Conservation (phyloP, 2,888 invertebrate species). For the Druceiella hillmani region DNA sequence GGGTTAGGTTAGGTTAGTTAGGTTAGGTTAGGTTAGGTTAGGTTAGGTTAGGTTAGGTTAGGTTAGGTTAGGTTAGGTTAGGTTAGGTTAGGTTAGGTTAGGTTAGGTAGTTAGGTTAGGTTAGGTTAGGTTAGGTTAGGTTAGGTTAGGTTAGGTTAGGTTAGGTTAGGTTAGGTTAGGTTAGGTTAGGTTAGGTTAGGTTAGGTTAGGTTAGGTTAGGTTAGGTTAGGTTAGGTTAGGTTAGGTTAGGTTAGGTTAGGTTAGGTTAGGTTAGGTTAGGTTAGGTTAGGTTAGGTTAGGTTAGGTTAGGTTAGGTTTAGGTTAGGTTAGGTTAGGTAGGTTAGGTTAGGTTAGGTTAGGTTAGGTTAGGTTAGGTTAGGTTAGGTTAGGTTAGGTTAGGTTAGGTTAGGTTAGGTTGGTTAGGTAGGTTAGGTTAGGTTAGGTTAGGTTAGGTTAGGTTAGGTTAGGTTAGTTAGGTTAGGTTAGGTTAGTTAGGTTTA, state of each 20-base stretch:
- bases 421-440: slow-evolving; percentile 15
- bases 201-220: slow-evolving; percentile 21
- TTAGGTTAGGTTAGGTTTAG: slow-evolving; percentile 19
- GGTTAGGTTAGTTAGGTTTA: slow-evolving; percentile 17
- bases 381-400: slow-evolving; percentile 17
- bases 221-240: slow-evolving; percentile 21
- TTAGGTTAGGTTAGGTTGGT: slow-evolving; percentile 17
- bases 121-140: slow-evolving; percentile 19
- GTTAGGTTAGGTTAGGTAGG: slow-evolving; percentile 17
- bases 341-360: slow-evolving; percentile 19
- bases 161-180: slow-evolving; percentile 20
- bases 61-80: slow-evolving; percentile 16
- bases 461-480: slow-evolving; percentile 14
- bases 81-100: slow-evolving; percentile 16
- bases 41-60: slow-evolving; percentile 16
- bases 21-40: slow-evolving; percentile 16
- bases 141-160: slow-evolving; percentile 20
- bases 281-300: slow-evolving; percentile 17
- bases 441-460: slow-evolving; percentile 19
- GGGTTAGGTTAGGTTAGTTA: slow-evolving; percentile 15
- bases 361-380: slow-evolving; percentile 18
- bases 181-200: slow-evolving; percentile 22
- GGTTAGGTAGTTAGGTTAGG: slow-evolving; percentile 18
- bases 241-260: slow-evolving; percentile 17
- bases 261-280: slow-evolving; percentile 17